Evolutionary conservation across 2,113 vertebrate genomes (phyloP), one percentile per base, ranked within the genome.

Genomic region (Steatornis caripensis): DNA sequence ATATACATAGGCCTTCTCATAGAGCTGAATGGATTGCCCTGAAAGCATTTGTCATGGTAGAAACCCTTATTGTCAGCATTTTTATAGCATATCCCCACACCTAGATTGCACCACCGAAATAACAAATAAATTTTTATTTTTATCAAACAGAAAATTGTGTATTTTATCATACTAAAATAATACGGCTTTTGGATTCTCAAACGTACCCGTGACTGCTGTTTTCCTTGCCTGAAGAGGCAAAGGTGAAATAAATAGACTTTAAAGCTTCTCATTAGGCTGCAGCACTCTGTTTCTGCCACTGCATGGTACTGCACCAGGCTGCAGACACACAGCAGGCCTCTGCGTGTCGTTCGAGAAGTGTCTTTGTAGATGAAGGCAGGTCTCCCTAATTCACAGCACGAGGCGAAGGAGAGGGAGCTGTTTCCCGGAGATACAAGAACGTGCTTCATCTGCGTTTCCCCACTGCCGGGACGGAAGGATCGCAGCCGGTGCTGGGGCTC

Each of bases 381-480:
- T 74, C 4, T 80, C 16, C 12, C 8, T 30, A 5, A 23, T 3
- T 39, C 27, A 2, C 14, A 22, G 5, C 11, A 8, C 5, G 34
- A 27, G 27, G 3, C 41, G 43, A 39, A 62, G 14, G 21, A 49
- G 24, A 34, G 2, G 22, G 23, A 87, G 27, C 15, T 54, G 26
- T 26, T 88, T 66, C n/a, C n/a, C 5, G 0, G 2, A 54, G n/a
- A 8, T 5, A 16, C 3, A 5, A 7, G 21, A 30, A 2, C 0
- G 17, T 22, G 4, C 16, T 36, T 72, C 61, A 30, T 16, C 27
- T 57, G 26, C 0, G 0, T 13, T 77, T 37, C n/a, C n/a, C 30
- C 2, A 0, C 2, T 15, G 2, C 29, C 34, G 23, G 9, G 21
- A 17, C 0, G 1, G 37, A 29, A 27, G 0, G 3, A 30, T 4